Evolutionary conservation across 2,797 vertebrate genomes (phyloP).

Genomic region (Etheostoma nigrum): DNA sequence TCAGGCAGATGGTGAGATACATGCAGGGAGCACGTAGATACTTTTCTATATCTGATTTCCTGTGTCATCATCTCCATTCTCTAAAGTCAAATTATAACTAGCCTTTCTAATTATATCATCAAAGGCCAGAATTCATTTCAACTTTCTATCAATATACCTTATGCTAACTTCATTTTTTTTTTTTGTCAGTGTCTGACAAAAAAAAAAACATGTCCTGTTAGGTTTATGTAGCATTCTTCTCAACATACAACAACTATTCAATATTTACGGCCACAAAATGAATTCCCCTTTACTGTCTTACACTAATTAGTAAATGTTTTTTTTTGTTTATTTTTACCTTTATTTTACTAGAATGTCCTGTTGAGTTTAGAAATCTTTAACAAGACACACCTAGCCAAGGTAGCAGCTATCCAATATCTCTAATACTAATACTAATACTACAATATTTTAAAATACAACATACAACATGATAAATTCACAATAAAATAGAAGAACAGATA

Average conservation of each 20-base stretch:
- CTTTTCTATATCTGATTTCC: background rate
- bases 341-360: no score
- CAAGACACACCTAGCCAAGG: no score
- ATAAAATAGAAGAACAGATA: no score
- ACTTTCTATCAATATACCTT: background rate
- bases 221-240: background rate
- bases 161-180: background rate
- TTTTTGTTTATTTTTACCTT: no score
- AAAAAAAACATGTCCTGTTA: no score
- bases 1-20: constrained; percentile 95
- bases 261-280: background rate
- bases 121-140: background rate
- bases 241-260: background rate
- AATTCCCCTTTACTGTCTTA: background rate
- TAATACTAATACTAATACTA: no score
- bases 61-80: constrained; percentile 13
- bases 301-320: no score
- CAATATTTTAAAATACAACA: no score
- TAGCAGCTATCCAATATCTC: no score
- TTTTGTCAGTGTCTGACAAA: background rate
- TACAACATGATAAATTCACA: no score
- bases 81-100: constrained; percentile 37
- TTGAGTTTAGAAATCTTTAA: no score
- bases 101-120: constrained; percentile 6
- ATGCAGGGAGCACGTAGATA: constrained; percentile 44